Conservation (phyloP, 2,888 invertebrate genomes). For the Agonopterix heracliana region DNA sequence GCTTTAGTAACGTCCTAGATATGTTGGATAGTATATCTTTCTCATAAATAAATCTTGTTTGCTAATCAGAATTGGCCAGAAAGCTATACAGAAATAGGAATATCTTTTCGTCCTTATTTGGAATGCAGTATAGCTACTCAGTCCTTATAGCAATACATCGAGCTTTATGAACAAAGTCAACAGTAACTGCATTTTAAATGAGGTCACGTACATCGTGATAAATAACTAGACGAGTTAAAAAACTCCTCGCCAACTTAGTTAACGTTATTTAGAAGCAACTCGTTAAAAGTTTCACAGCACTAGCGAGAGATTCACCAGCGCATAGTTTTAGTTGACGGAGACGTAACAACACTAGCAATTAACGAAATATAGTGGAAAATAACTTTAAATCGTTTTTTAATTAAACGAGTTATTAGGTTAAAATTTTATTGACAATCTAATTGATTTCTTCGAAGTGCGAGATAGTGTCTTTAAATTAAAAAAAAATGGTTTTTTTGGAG, state of each 20-base stretch:
- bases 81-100: too few relatives aligned
- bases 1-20: too few relatives aligned
- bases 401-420: conserved; percentile 24
- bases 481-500: neutral
- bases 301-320: neutral
- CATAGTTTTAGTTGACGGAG: conserved; percentile 17
- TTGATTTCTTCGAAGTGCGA: neutral
- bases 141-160: too few relatives aligned
- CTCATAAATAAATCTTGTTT: too few relatives aligned
- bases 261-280: conserved; percentile 1
- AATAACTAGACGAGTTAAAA: too few relatives aligned
- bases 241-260: neutral
- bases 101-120: too few relatives aligned
- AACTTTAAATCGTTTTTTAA: conserved; percentile 20
- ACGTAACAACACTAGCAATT: conserved; percentile 19
- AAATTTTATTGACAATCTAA: conserved; percentile 19
- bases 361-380: conserved; percentile 28
- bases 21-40: too few relatives aligned
- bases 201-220: too few relatives aligned
- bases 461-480: neutral
- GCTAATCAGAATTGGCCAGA: too few relatives aligned
- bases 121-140: too few relatives aligned
- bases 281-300: neutral
- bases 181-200: too few relatives aligned
- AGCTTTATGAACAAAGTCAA: too few relatives aligned